Percentiles rank a stretch among this genome's conserved stretches.
phyloP scores from a whole-genome alignment of 2,888 invertebrate genomes.

The Tetanocera ferruginea region DNA sequence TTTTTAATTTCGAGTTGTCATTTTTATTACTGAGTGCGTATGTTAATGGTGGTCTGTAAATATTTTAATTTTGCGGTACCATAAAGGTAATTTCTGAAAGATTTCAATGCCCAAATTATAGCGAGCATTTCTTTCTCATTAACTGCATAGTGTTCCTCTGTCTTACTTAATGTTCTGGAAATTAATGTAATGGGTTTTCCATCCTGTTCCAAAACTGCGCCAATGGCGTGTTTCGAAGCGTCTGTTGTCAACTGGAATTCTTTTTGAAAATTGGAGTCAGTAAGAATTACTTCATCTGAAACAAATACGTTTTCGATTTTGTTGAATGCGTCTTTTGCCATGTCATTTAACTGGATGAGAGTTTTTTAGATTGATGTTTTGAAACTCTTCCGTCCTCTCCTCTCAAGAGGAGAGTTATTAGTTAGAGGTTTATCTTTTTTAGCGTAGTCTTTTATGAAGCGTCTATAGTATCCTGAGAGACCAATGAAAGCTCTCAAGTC shows the following conservation, averaged over 20 bases:
- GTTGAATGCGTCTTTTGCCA: no score
- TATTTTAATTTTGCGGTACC: neutral
- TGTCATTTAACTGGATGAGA: neutral
- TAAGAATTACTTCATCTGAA: neutral
- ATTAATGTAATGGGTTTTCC: no score
- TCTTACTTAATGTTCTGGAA: neutral
- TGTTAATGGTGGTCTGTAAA: no score
- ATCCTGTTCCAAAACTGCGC: no score
- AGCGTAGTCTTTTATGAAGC: neutral
- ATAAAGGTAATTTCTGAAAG: constrained; percentile 13
- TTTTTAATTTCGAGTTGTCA: neutral
- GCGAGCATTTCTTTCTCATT: neutral
- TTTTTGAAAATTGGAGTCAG: neutral
- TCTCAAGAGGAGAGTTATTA: neutral
- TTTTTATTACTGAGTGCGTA: neutral
- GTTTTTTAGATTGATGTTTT: constrained; percentile 1
- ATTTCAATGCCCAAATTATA: constrained; percentile 4
- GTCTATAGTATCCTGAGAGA: neutral
- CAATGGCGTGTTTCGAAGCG: no score
- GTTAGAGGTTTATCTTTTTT: neutral
- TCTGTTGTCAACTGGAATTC: no score
- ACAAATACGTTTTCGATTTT: no score
- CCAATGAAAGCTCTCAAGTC: neutral
- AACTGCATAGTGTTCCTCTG: no score
- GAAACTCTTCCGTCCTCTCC: neutral